Percentiles rank a stretch among this genome's conserved stretches.
Evolutionary conservation across 2,797 vertebrate genomes (phyloP).

Genomic region (Mormyrus proboscirostris): DNA sequence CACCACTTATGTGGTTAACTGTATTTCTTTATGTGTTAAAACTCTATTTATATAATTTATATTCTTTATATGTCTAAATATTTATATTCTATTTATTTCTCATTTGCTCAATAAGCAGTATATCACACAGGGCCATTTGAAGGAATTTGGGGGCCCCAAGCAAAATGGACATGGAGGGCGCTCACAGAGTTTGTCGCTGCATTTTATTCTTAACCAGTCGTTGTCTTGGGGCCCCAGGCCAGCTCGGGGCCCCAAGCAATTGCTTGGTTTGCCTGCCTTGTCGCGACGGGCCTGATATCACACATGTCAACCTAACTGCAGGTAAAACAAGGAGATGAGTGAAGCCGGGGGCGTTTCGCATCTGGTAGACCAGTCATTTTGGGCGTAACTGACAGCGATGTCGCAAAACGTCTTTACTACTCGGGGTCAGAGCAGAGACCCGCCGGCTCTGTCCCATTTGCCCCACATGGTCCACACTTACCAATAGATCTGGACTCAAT

Average conservation of each 20-base stretch:
- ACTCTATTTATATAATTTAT: neutral
- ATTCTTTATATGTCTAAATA: neutral
- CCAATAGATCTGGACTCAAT: neutral
- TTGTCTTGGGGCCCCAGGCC: no score
- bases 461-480: neutral
- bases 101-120: neutral
- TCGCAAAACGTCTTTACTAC: neutral
- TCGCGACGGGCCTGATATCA: no score
- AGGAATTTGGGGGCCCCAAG: no score
- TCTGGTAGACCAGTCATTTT: neutral
- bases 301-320: neutral
- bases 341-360: neutral
- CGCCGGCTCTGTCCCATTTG: neutral
- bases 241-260: no score
- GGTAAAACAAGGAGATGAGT: neutral
- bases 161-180: no score
- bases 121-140: no score
- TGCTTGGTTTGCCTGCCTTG: no score
- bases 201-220: no score
- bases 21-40: neutral
- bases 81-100: neutral
- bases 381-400: neutral
- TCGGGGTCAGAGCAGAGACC: neutral
- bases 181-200: no score
- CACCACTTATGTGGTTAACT: neutral